A percentile compares a stretch with the other conserved stretches of the same genome.
These are phyloP conservation scores for Sarcophilus harrisii DNA, from an alignment of 2,797 vertebrate species.

Conservation along the genomic window DNA sequence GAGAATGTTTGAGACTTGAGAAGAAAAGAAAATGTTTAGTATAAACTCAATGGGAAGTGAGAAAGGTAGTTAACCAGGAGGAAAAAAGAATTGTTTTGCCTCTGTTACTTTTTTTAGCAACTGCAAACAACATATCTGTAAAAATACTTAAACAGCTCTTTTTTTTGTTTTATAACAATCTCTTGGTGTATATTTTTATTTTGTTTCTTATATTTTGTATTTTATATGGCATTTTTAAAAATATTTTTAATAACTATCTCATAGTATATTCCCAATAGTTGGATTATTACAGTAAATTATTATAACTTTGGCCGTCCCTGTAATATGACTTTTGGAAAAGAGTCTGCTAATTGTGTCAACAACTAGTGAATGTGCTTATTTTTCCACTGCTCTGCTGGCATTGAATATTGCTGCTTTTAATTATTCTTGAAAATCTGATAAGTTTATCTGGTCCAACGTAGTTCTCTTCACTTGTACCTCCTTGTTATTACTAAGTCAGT, in stretches of 20 bases:
- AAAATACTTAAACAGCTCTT: neutral
- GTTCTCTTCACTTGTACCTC: neutral
- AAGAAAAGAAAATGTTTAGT: neutral
- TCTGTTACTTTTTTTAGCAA: neutral
- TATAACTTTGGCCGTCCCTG: neutral
- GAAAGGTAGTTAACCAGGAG: neutral
- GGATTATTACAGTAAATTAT: neutral
- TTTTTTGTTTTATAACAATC: neutral
- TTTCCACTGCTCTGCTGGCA: neutral
- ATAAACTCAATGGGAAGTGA: neutral
- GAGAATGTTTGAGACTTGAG: neutral
- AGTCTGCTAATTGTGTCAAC: neutral
- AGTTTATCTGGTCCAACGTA: neutral
- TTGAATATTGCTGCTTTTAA: neutral
- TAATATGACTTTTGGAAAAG: neutral
- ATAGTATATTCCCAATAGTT: neutral
- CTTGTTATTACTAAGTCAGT: neutral
- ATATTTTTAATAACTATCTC: neutral
- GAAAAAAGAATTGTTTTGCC: neutral
- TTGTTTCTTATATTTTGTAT: too few species aligned
- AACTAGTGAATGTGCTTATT: neutral
- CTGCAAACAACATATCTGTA: neutral
- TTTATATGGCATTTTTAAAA: too few species aligned
- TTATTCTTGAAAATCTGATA: neutral
- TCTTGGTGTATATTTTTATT: neutral